Percentiles rank a stretch among this genome's conserved stretches.
These are phyloP conservation scores for Falcaria lacertinaria DNA, from an alignment of 2,888 invertebrate genomes.

Conservation along the genomic window DNA sequence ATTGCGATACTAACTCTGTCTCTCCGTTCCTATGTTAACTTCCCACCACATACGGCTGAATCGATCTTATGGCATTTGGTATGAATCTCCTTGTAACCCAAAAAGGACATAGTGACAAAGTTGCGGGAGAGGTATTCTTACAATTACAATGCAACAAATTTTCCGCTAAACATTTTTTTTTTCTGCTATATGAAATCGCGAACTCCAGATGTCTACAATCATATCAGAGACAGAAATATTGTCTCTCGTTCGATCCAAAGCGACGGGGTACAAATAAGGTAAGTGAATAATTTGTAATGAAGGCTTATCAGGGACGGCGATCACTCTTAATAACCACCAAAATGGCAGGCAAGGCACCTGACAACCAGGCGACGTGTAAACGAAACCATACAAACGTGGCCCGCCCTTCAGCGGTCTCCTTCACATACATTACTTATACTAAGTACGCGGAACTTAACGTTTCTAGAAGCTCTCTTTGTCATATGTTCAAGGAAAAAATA, in stretches of 20 bases:
- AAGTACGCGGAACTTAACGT: conserved; percentile 14
- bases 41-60: too few species aligned
- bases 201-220: neutral
- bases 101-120: too few species aligned
- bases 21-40: too few species aligned
- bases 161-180: too few species aligned
- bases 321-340: conserved; percentile 48
- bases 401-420: conserved; percentile 36
- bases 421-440: conserved; percentile 21
- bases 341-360: conserved; percentile 47
- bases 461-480: neutral
- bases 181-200: too few species aligned
- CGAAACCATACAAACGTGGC: conserved; percentile 41
- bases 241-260: neutral
- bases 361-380: conserved; percentile 50
- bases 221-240: neutral
- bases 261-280: conserved; percentile 6
- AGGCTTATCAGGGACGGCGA: conserved; percentile 25
- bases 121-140: too few species aligned
- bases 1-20: too few species aligned
- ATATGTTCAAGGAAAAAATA: neutral
- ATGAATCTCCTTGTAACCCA: too few species aligned
- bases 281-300: conserved; percentile 17
- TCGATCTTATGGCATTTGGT: too few species aligned
- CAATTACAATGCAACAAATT: too few species aligned